A percentile compares a stretch with the other conserved stretches of the same genome.
Conservation (phyloP, 2,888 invertebrate species). For the Stenodera caucasica region DNA sequence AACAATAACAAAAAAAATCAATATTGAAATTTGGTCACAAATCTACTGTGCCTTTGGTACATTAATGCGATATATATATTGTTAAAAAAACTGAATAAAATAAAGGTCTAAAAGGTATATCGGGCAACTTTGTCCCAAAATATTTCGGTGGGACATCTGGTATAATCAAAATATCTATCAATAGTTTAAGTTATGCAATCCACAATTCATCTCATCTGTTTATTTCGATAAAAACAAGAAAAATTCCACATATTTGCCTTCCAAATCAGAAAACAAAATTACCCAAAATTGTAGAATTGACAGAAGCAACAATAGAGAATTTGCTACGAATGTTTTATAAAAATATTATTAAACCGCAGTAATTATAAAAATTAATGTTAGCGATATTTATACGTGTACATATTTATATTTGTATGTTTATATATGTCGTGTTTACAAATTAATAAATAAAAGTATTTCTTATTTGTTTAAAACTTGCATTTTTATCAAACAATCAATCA, state of each 20-base stretch:
- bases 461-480: constrained; percentile 4
- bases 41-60: constrained; percentile 32
- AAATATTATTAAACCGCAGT: constrained; percentile 27
- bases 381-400: constrained; percentile 43
- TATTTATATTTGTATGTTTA: constrained; percentile 50
- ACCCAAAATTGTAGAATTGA: constrained; percentile 9
- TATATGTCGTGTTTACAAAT: constrained; percentile 45
- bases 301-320: constrained; percentile 21
- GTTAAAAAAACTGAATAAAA: background rate
- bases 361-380: constrained; percentile 37
- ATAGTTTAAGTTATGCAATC: constrained; percentile 2
- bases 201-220: constrained; percentile 24
- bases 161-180: constrained; percentile 9
- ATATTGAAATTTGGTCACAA: constrained; percentile 19
- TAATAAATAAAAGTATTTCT: constrained; percentile 32
- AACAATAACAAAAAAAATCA: no score
- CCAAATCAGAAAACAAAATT: constrained; percentile 32
- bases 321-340: constrained; percentile 39
- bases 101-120: background rate
- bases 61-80: background rate
- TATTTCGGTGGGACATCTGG: background rate
- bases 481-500: background rate
- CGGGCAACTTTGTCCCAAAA: no score
- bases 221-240: constrained; percentile 6
- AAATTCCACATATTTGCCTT: constrained; percentile 40